These are phyloP conservation scores for Microplitis manilae DNA, from an alignment of 2,888 invertebrate genomes.

Conservation along the genomic window DNA sequence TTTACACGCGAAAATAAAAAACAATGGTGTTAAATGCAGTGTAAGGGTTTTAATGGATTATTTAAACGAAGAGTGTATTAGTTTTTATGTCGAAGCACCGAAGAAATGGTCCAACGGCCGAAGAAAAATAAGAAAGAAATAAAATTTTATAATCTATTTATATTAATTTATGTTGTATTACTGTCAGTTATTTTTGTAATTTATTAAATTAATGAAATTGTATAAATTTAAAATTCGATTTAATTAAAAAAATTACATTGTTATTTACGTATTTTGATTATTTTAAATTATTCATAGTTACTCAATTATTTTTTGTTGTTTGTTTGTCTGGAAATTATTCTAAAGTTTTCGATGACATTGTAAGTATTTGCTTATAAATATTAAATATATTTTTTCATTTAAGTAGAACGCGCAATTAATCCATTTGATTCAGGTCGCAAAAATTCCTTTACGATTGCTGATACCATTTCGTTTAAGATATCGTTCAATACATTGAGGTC, in stretches of 20 bases:
- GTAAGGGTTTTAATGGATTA: constrained; percentile 71
- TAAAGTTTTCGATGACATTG: neutral
- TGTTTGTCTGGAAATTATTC: too few species aligned
- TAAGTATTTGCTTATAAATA: neutral
- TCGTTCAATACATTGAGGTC: constrained; percentile 77
- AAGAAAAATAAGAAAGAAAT: constrained; percentile 13
- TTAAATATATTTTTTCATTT: neutral
- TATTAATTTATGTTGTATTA: neutral
- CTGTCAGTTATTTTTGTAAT: neutral
- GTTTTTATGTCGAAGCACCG: constrained; percentile 49
- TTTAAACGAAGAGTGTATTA: constrained; percentile 72
- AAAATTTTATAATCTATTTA: neutral
- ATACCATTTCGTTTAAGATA: constrained; percentile 82
- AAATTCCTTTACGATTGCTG: constrained; percentile 84
- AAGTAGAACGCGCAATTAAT: constrained; percentile 45
- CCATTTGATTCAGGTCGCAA: constrained; percentile 84
- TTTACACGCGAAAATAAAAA: constrained; percentile 69
- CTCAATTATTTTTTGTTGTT: neutral
- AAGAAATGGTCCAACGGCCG: constrained; percentile 28
- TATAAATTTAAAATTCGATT: neutral
- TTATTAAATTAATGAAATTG: neutral
- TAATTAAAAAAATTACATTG: constrained; percentile 5
- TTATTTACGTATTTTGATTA: neutral
- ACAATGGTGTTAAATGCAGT: constrained; percentile 71
- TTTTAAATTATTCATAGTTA: neutral